These are phyloP conservation scores for Melanotaenia trifasciata DNA, from an alignment of 2,797 vertebrate species.

Conservation along the genomic window DNA sequence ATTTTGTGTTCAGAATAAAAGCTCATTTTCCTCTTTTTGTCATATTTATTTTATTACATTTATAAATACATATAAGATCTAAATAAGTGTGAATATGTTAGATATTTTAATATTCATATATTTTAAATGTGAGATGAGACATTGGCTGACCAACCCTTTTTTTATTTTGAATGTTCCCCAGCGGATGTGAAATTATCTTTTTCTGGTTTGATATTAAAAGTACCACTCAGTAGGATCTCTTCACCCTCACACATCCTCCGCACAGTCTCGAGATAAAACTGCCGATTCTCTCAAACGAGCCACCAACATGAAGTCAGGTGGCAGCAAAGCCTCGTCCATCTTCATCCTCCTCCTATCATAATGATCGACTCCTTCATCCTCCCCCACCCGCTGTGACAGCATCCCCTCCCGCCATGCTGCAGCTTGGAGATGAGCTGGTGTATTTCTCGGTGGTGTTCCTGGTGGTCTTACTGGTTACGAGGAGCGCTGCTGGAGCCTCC, in stretches of 20 bases:
- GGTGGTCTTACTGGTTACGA: conserved; percentile 75
- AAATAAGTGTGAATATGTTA: conserved; percentile 13
- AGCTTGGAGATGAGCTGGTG: conserved; percentile 80
- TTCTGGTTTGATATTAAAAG: not conserved
- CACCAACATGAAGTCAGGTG: conserved; percentile 37
- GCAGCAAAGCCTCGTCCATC: conserved; percentile 22
- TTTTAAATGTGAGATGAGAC: too few relatives aligned
- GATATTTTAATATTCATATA: not conserved
- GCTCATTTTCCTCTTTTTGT: not conserved
- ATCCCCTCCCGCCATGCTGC: conserved; percentile 79
- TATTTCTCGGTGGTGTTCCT: conserved; percentile 81
- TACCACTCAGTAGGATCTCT: too few relatives aligned
- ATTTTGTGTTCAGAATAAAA: conserved; percentile 35
- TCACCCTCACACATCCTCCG: conserved; percentile 11
- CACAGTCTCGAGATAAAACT: conserved; percentile 1
- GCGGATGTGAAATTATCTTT: not conserved
- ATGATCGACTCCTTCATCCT: not conserved
- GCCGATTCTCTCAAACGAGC: not conserved
- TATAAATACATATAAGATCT: not conserved
- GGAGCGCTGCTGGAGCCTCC: conserved; percentile 83
- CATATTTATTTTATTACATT: not conserved
- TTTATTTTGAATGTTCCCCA: not conserved
- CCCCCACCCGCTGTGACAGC: not conserved
- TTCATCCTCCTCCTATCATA: not conserved
- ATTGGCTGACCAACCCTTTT: not conserved